Evolutionary conservation across 2,888 invertebrate species (phyloP).

Genomic region (Tachystola acroxantha): DNA sequence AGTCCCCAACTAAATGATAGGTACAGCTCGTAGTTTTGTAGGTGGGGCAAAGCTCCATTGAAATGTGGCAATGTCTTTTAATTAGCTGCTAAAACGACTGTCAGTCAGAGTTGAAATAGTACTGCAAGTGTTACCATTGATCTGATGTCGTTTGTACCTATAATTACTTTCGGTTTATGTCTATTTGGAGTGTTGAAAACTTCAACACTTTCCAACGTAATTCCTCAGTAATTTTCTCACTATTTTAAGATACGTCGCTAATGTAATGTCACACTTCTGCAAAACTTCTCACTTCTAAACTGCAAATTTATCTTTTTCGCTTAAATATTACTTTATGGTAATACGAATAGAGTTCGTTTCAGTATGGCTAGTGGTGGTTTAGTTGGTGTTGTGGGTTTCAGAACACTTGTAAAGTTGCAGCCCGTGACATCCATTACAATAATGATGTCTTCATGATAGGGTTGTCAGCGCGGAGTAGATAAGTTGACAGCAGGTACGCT

Average conservation of each 20-base stretch:
- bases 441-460: slow-evolving; percentile 64
- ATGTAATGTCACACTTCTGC: slow-evolving; percentile 52
- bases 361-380: slow-evolving; percentile 7
- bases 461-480: no score
- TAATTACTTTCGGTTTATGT: no score
- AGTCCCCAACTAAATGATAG: no score
- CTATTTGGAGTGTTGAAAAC: no score
- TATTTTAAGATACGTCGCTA: slow-evolving; percentile 74
- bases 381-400: slow-evolving; percentile 47
- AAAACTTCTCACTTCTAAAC: slow-evolving; percentile 42
- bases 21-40: no score
- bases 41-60: no score
- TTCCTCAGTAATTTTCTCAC: slow-evolving; percentile 70
- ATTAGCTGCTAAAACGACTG: no score
- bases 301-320: slow-evolving; percentile 30
- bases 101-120: no score
- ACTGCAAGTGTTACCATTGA: no score
- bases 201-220: slow-evolving; percentile 51
- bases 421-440: slow-evolving; percentile 75
- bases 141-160: no score
- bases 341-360: slow-evolving; percentile 22
- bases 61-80: no score
- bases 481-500: no score
- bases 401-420: slow-evolving; percentile 66
- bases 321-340: slow-evolving; percentile 19